Base-by-base conservation (phyloP, 2,888 invertebrate species). In the Drosophila gaucha region DNA sequence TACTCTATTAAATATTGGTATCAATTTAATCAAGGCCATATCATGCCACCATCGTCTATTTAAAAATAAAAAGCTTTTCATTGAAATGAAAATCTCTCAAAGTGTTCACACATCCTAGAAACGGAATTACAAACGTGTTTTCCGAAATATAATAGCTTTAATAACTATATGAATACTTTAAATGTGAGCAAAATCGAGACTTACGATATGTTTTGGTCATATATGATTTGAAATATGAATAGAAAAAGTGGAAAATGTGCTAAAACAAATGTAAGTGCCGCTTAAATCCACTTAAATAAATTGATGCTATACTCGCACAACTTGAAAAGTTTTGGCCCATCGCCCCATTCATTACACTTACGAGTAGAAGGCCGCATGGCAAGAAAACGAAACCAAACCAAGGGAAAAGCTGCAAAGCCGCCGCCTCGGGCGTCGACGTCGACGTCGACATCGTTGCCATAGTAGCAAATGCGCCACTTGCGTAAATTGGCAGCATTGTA, bases 401-500 rank as follows among this genome's bases (percentile, higher is more conserved):
- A 55, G 52, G 46, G 50, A 55, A 57, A 76, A 76, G 60, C 71
- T 76, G 66, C 56, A 74, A 74, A 74, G 73, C 73, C 60, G 66
- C 22, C 50, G 76, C 59, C 73, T 46, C 26, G 47, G 66, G 76
- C 76, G 43, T n/a, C 16, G 49, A 18, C 24, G 43, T n/a, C 16
- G 49, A 18, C 24, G 38, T 24, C 33, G 43, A 18, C 39, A 36
- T 33, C 39, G 70, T 71, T 66, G 64, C 33, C 66, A 70, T 56
- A 65, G 50, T n/a, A 66, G 76, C 52, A 49, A 60, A 56, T 60
- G 59, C 85, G 83, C 66, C 86, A 83, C 88, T 83, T 87, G 88
- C 83, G 87, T 75, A 84, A 85, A 88, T 88, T 85, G 86, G 86
- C 88, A 84, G 80, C 78, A 84, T 88, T 85, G 88, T 85, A 86